Evolutionary conservation across 2,797 vertebrate species (phyloP).

Genomic region (Tenualosa ilisha): DNA sequence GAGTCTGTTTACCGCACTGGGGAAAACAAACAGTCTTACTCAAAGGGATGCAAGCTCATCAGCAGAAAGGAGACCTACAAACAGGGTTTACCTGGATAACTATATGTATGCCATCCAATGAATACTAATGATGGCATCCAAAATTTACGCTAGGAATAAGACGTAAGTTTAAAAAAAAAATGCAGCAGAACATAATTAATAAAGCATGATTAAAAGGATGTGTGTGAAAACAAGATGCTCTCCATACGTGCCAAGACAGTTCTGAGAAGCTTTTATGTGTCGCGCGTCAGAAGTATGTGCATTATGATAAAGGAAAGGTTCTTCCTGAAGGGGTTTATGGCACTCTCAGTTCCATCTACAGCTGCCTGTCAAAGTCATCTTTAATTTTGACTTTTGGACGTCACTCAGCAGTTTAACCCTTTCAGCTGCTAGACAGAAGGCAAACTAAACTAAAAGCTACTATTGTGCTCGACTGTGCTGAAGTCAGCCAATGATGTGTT

Average conservation of each 20-base stretch:
- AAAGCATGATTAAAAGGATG: slow-evolving; percentile 24
- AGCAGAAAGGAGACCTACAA: slow-evolving; percentile 36
- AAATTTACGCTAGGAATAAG: background rate
- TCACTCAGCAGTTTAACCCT: background rate
- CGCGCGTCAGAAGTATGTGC: background rate
- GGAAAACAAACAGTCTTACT: slow-evolving; percentile 56
- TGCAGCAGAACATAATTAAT: slow-evolving; percentile 21
- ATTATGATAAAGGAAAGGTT: background rate
- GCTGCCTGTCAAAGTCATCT: slow-evolving; percentile 5
- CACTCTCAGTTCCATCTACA: background rate
- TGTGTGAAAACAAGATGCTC: slow-evolving; percentile 10
- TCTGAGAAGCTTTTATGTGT: background rate
- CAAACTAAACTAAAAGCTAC: background rate
- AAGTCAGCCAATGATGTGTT: background rate
- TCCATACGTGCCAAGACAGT: slow-evolving; percentile 20
- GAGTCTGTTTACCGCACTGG: slow-evolving; percentile 56
- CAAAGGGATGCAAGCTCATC: slow-evolving; percentile 45
- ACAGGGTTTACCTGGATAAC: slow-evolving; percentile 44
- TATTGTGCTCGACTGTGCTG: background rate
- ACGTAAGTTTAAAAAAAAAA: background rate
- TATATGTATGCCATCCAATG: slow-evolving; percentile 37
- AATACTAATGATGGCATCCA: slow-evolving; percentile 35
- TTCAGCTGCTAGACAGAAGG: background rate
- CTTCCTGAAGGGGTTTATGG: background rate
- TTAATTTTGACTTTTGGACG: background rate